Base-by-base conservation (phyloP, 1,140 invertebrate species). In the Asbolus verrucosus region DNA sequence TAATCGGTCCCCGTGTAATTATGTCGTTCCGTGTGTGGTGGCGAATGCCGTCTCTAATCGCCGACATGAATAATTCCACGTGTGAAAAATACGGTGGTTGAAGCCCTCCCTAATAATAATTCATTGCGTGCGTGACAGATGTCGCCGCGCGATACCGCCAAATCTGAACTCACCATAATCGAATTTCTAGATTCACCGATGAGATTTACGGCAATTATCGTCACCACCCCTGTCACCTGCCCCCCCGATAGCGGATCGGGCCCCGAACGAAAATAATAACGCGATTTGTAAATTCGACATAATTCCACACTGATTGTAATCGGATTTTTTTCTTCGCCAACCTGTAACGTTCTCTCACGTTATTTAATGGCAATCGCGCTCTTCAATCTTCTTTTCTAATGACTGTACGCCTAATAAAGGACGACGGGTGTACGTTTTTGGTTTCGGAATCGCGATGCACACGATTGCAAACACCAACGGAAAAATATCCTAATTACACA, bases 191-290 rank as follows among this genome's bases (percentile, higher is more conserved):
- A 63, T 63, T 39, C 33, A 61, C 33, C 33, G 33, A 18, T n/a
- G 59, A 61, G 59, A 61, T 62, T 62, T 63, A 63, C 39, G 21
- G 61, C 61, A 63, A 63, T 63, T 63, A 63, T 39, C 33, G 33
- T 63, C n/a, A 41, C 15, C 38, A 41, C 19, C 18, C n/a, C 41
- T 6, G 18, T 16, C 41, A 14, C 41, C n/a, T 6, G 18, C 41
- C 41, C 41, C 41, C n/a, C 41, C 41, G 15, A 16, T 14, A n/a
- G n/a, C n/a, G n/a, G n/a, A n/a, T n/a, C n/a, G n/a, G n/a, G 41
- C 19, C 43, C 9, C 19, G 9, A 8, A 11, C 19, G 46, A 21
- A 36, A 36, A 36, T 36, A 36, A 54, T 54, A 16, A 21, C 19
- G 46, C 46, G 46, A 54, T 54, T 54, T 54, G 46, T 54, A 54